These are phyloP conservation scores for Nibea coibor DNA, from an alignment of 2,113 vertebrate genomes.

Conservation along the genomic window DNA sequence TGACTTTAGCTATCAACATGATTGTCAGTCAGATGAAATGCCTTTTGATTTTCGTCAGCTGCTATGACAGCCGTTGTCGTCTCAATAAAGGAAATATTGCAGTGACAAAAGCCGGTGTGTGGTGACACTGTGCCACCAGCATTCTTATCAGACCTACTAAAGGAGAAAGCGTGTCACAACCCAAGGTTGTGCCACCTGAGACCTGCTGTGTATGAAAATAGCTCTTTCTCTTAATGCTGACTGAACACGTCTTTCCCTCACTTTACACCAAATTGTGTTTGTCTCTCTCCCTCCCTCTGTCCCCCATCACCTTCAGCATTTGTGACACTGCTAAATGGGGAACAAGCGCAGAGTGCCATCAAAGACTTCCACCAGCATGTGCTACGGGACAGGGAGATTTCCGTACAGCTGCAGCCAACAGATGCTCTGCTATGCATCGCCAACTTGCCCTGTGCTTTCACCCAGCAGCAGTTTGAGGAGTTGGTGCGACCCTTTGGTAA, in stretches of 20 bases:
- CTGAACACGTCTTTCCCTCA: conserved; percentile 5
- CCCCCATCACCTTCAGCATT: conserved; percentile 82
- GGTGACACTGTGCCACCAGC: conserved; percentile 42
- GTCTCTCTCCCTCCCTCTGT: neutral
- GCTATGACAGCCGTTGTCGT: conserved; percentile 13
- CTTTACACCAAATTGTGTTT: neutral
- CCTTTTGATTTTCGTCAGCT: conserved; percentile 23
- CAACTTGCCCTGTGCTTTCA: conserved; percentile 90
- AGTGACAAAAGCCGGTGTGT: conserved; percentile 3
- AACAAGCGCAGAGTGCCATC: conserved; percentile 92
- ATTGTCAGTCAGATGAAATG: conserved; percentile 4
- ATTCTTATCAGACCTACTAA: conserved; percentile 20
- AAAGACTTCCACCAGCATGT: conserved; percentile 87
- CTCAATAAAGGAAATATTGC: conserved; percentile 14
- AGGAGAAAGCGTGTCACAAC: conserved; percentile 16
- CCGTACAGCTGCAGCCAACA: conserved; percentile 92
- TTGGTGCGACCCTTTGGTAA: conserved; percentile 94
- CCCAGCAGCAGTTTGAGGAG: conserved; percentile 93
- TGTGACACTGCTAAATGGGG: conserved; percentile 91
- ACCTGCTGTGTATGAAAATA: conserved; percentile 10
- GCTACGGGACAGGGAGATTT: conserved; percentile 90
- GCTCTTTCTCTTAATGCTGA: neutral
- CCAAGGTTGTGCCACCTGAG: neutral
- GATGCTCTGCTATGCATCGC: conserved; percentile 93
- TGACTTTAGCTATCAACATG: neutral